Evolutionary conservation across 2,113 vertebrate genomes (phyloP).

Genomic region (Hemicordylus capensis): DNA sequence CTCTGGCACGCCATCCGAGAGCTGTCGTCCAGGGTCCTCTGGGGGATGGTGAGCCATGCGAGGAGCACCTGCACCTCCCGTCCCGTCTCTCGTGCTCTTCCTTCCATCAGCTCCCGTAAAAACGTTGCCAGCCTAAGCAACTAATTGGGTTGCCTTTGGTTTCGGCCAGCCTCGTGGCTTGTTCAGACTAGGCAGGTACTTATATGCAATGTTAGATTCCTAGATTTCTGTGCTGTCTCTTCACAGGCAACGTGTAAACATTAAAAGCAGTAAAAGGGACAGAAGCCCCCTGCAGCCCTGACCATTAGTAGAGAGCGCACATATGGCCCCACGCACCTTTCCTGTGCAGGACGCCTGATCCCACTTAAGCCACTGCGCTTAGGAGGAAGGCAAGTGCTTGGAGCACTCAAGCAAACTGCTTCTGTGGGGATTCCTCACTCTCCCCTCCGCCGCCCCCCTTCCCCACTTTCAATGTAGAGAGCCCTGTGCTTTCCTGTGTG

Average conservation of each 20-base stretch:
- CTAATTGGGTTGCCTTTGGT: too few species aligned
- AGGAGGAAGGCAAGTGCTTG: not conserved
- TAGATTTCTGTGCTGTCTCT: not conserved
- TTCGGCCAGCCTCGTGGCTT: too few species aligned
- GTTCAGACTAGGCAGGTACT: too few species aligned
- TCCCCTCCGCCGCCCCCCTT: not conserved
- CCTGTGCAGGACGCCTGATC: not conserved
- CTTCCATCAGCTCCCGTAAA: too few species aligned
- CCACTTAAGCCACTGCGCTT: not conserved
- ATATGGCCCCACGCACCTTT: not conserved
- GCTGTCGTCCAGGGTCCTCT: too few species aligned
- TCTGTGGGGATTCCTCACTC: not conserved
- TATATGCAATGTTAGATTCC: too few species aligned
- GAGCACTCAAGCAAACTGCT: not conserved
- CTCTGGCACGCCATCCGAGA: not conserved
- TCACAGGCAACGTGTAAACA: not conserved
- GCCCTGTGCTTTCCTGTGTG: not conserved
- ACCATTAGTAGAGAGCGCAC: not conserved
- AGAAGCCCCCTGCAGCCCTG: not conserved
- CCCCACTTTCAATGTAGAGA: not conserved
- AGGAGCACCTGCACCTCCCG: too few species aligned
- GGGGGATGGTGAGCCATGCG: too few species aligned
- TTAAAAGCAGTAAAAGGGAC: not conserved
- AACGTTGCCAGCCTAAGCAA: too few species aligned
- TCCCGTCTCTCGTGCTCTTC: too few species aligned